phyloP scores from a whole-genome alignment of 2,797 vertebrate genomes.

The Rousettus madagascariensis region DNA sequence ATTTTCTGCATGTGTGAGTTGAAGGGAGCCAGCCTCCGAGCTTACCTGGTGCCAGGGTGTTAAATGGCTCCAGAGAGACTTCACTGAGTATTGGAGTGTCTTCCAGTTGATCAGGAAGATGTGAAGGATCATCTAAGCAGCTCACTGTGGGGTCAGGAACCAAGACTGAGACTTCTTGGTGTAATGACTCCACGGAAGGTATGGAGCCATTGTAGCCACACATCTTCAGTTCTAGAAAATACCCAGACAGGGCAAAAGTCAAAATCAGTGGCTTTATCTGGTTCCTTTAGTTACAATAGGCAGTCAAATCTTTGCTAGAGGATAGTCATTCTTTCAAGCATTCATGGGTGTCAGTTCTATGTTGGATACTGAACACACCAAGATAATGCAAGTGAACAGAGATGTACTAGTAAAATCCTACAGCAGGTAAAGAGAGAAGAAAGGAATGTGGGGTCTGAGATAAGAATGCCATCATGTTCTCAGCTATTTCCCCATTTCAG shows the following conservation, averaged over 20 bases:
- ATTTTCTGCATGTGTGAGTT: background rate
- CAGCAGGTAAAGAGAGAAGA: background rate
- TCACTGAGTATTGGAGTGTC: conserved; percentile 81
- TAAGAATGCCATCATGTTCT: background rate
- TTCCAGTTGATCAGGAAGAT: conserved; percentile 82
- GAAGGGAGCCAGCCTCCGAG: background rate
- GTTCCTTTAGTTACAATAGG: background rate
- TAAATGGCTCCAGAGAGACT: conserved; percentile 84
- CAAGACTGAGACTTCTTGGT: conserved; percentile 80
- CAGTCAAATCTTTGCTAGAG: conserved; percentile 20
- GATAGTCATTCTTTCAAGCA: conserved; percentile 30
- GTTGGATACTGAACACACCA: background rate
- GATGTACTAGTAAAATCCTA: conserved; percentile 32
- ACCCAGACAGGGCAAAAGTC: conserved; percentile 36
- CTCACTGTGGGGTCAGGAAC: conserved; percentile 72
- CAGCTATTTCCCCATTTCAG: background rate
- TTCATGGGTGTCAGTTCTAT: conserved; percentile 5
- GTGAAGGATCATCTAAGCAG: conserved; percentile 82
- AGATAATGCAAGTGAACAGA: conserved; percentile 40
- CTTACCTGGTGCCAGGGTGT: conserved; percentile 82
- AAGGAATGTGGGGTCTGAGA: background rate
- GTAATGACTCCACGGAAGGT: conserved; percentile 72
- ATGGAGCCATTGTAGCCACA: conserved; percentile 80
- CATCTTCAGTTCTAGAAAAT: conserved; percentile 82
- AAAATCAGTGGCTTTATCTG: conserved; percentile 3